Evolutionary conservation across 2,888 invertebrate species (phyloP).

Genomic region (Cantharis nigra): DNA sequence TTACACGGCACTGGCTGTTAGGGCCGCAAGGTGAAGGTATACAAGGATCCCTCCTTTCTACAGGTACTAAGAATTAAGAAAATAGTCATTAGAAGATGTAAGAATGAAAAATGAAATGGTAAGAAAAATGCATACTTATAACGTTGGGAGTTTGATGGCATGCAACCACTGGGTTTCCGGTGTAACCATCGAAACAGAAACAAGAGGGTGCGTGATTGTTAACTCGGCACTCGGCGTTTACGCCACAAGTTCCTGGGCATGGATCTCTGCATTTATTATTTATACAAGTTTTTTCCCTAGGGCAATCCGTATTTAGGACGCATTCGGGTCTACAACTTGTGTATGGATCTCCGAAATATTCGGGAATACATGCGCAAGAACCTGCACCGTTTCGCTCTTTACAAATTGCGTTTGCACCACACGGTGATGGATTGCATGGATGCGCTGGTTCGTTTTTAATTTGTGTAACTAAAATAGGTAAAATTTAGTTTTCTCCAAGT

Average conservation of each 20-base stretch:
- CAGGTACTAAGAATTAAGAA: slow-evolving; percentile 45
- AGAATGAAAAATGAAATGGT: slow-evolving; percentile 11
- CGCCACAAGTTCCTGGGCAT: slow-evolving; percentile 80
- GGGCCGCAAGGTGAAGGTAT: slow-evolving; percentile 78
- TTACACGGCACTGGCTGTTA: slow-evolving; percentile 73
- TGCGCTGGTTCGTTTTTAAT: slow-evolving; percentile 67
- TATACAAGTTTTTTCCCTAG: slow-evolving; percentile 75
- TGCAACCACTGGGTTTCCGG: slow-evolving; percentile 71
- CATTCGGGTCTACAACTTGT: slow-evolving; percentile 85
- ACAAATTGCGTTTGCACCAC: slow-evolving; percentile 84
- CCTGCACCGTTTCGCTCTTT: slow-evolving; percentile 82
- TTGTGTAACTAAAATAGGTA: slow-evolving; percentile 58
- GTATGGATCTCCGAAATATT: slow-evolving; percentile 87
- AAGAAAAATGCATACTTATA: neutral
- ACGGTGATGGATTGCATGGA: slow-evolving; percentile 86
- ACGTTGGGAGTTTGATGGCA: slow-evolving; percentile 50
- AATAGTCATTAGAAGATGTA: slow-evolving; percentile 40
- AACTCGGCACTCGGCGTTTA: slow-evolving; percentile 78
- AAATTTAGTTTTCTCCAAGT: neutral
- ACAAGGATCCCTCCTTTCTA: slow-evolving; percentile 66
- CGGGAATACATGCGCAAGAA: slow-evolving; percentile 79
- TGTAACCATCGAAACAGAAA: slow-evolving; percentile 75
- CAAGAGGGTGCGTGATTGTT: slow-evolving; percentile 84
- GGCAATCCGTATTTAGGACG: slow-evolving; percentile 81
- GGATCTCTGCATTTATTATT: slow-evolving; percentile 86